Evolutionary conservation across 2,888 invertebrate genomes (phyloP).

Genomic region (Drosophila diplacantha): DNA sequence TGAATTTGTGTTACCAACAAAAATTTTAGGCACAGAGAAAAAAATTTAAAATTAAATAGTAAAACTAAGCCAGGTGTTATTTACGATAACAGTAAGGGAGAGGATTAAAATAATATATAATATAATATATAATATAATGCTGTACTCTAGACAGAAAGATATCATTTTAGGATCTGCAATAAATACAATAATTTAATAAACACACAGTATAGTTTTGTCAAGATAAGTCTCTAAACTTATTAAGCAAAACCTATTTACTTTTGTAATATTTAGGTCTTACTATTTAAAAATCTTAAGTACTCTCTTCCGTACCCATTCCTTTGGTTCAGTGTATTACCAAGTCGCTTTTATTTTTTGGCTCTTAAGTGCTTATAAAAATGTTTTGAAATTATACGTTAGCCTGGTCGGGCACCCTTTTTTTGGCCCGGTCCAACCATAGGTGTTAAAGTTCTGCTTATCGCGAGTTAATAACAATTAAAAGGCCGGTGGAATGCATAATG

Average conservation of each 20-base stretch:
- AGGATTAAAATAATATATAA: not conserved
- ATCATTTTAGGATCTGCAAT: not conserved
- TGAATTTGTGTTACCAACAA: constrained; percentile 18
- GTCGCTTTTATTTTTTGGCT: constrained; percentile 43
- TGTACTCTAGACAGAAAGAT: not conserved
- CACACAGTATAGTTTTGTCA: too few species aligned
- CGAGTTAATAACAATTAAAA: constrained; percentile 57
- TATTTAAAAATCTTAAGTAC: too few species aligned
- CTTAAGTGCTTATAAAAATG: constrained; percentile 64
- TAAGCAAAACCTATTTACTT: not conserved
- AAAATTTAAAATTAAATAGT: not conserved
- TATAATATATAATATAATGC: not conserved
- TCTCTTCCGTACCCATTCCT: not conserved
- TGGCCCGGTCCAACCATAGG: constrained; percentile 36
- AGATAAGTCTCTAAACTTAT: not conserved
- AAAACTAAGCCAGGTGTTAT: too few species aligned
- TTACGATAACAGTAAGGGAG: too few species aligned
- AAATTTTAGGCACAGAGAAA: constrained; percentile 16
- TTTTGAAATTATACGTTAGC: constrained; percentile 61
- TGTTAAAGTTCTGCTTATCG: constrained; percentile 63
- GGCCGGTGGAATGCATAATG: constrained; percentile 59
- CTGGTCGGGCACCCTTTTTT: constrained; percentile 50
- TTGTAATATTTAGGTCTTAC: not conserved
- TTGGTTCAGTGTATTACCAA: constrained; percentile 43
- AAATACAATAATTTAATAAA: too few species aligned